Conservation (phyloP, 2,113 vertebrate species). For the Cygnus buccinator region DNA sequence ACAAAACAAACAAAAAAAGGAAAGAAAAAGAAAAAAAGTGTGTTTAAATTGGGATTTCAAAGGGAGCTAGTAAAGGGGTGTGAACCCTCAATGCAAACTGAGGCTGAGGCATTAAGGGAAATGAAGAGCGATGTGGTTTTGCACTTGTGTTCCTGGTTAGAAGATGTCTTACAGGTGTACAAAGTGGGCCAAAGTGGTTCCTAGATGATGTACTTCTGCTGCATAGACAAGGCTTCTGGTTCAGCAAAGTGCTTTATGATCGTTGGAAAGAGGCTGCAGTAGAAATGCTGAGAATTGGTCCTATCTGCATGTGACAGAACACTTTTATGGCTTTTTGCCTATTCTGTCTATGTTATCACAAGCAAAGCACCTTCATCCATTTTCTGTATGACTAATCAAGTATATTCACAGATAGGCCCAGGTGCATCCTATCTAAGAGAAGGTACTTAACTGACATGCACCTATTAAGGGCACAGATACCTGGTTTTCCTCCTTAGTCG, state of each 20-base stretch:
- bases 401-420: not conserved
- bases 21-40: not conserved
- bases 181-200: not conserved
- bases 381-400: not conserved
- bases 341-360: not conserved
- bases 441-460: not conserved
- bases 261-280: not conserved
- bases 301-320: not conserved
- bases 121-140: not conserved
- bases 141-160: not conserved
- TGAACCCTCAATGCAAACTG: not conserved
- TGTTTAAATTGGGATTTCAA: not conserved
- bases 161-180: not conserved
- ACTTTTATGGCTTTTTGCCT: not conserved
- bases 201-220: not conserved
- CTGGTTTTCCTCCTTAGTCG: not conserved
- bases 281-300: not conserved
- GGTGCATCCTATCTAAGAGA: not conserved
- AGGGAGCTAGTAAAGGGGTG: not conserved
- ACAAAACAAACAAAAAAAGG: too few species aligned
- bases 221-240: not conserved
- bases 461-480: not conserved
- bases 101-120: not conserved
- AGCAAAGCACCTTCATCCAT: not conserved
- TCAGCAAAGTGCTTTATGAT: not conserved